phyloP scores from a whole-genome alignment of 2,888 invertebrate species.

The Eupithecia insigniata region DNA sequence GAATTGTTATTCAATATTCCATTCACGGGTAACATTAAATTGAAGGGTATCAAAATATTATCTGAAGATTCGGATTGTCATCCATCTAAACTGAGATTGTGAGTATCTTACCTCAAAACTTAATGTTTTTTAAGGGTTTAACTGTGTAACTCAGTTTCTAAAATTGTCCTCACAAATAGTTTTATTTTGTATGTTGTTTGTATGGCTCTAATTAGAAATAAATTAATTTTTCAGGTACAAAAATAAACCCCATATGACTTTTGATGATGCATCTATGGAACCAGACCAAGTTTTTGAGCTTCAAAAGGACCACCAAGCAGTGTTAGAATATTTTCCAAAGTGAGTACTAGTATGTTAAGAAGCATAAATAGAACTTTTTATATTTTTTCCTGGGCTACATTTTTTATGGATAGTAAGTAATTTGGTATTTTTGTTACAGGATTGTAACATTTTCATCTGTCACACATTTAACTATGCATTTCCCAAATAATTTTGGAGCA shows the following conservation, averaged over 20 bases:
- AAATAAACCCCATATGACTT: constrained; percentile 96
- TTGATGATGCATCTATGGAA: constrained; percentile 90
- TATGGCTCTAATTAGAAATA: neutral
- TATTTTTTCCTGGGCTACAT: neutral
- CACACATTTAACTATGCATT: constrained; percentile 94
- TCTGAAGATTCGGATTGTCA: constrained; percentile 95
- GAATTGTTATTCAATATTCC: constrained; percentile 98
- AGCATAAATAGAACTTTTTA: neutral
- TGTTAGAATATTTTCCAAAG: constrained; percentile 95
- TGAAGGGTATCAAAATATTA: constrained; percentile 96
- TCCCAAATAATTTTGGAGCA: constrained; percentile 94
- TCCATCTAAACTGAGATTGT: constrained; percentile 95
- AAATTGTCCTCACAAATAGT: neutral
- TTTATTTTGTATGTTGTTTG: neutral
- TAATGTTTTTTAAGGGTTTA: neutral
- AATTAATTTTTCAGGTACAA: constrained; percentile 87
- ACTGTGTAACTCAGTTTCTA: neutral
- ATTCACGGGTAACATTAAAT: constrained; percentile 97
- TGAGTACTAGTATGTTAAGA: constrained; percentile 79
- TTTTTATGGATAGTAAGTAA: neutral
- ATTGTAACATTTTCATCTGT: constrained; percentile 96
- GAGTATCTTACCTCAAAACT: constrained; percentile 67
- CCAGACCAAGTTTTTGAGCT: constrained; percentile 96
- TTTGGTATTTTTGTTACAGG: constrained; percentile 81
- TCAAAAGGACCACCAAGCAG: constrained; percentile 89